These are phyloP conservation scores for Acestrorhynchus altus DNA, from an alignment of 2,797 vertebrate genomes.

Conservation along the genomic window DNA sequence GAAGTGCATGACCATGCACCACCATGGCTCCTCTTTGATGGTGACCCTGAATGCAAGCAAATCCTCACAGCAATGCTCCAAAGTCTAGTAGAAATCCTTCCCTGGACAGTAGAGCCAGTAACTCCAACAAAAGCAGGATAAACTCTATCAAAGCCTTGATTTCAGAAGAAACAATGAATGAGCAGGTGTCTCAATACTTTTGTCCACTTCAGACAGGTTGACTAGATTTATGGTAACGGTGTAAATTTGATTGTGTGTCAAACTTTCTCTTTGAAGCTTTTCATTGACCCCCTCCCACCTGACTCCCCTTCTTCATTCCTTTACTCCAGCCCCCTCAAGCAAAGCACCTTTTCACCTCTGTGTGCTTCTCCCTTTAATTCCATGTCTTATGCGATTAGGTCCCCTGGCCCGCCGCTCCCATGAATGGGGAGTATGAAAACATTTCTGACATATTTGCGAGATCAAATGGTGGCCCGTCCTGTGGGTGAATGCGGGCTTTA, in stretches of 20 bases:
- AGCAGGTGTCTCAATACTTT: too few species aligned
- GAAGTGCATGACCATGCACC: too few species aligned
- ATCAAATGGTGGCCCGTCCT: conserved; percentile 75
- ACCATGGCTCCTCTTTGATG: too few species aligned
- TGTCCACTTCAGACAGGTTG: background rate
- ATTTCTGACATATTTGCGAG: conserved; percentile 82
- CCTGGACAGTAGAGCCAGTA: too few species aligned
- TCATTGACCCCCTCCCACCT: conserved; percentile 66
- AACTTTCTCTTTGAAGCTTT: conserved; percentile 64
- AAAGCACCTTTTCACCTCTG: conserved; percentile 62
- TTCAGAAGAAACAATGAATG: too few species aligned
- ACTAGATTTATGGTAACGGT: background rate
- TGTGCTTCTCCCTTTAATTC: conserved; percentile 86
- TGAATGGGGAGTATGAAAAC: conserved; percentile 81
- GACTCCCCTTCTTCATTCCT: conserved; percentile 55
- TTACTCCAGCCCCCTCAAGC: conserved; percentile 35
- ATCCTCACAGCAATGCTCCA: too few species aligned
- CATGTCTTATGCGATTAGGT: conserved; percentile 81
- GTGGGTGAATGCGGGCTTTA: conserved; percentile 51
- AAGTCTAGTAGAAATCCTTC: too few species aligned
- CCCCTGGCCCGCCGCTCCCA: conserved; percentile 64
- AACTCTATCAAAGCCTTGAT: too few species aligned
- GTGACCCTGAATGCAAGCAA: too few species aligned
- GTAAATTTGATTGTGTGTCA: background rate
- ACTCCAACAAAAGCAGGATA: too few species aligned